Evolutionary conservation across 2,888 invertebrate species (phyloP).

Genomic region (Mantis religiosa): DNA sequence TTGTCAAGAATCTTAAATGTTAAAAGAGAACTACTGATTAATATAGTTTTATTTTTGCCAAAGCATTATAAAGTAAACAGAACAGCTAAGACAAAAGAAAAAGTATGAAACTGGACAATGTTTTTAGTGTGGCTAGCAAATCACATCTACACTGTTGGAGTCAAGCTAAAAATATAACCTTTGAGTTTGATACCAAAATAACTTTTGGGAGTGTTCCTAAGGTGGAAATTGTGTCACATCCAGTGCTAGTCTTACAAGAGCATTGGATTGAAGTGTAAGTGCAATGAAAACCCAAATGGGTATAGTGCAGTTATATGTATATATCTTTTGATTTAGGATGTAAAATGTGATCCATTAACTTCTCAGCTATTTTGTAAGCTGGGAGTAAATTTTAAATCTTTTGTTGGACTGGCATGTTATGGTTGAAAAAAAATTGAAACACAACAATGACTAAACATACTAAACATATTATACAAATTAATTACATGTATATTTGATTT

Average conservation of each 20-base stretch:
- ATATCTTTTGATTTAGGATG: not conserved
- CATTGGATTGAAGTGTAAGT: not conserved
- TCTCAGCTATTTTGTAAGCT: not conserved
- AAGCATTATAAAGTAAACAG: no score
- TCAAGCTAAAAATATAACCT: not conserved
- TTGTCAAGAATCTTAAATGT: no score
- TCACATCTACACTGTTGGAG: not conserved
- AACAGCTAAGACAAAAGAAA: no score
- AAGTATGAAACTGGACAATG: not conserved
- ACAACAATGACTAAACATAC: not conserved
- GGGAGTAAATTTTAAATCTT: not conserved
- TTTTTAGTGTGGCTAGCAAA: not conserved
- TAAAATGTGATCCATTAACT: not conserved
- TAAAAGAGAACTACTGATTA: no score
- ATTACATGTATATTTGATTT: not conserved
- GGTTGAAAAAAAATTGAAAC: not conserved
- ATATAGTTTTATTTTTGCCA: no score
- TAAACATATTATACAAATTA: no score
- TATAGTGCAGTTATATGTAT: not conserved
- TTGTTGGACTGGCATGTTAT: not conserved
- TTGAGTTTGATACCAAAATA: slow-evolving; percentile 10
- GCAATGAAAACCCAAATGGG: not conserved
- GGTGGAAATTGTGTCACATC: not conserved
- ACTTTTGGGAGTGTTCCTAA: not conserved
- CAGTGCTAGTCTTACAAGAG: not conserved